These are phyloP conservation scores for Hucho hucho DNA, from an alignment of 2,113 vertebrate genomes.

Conservation along the genomic window DNA sequence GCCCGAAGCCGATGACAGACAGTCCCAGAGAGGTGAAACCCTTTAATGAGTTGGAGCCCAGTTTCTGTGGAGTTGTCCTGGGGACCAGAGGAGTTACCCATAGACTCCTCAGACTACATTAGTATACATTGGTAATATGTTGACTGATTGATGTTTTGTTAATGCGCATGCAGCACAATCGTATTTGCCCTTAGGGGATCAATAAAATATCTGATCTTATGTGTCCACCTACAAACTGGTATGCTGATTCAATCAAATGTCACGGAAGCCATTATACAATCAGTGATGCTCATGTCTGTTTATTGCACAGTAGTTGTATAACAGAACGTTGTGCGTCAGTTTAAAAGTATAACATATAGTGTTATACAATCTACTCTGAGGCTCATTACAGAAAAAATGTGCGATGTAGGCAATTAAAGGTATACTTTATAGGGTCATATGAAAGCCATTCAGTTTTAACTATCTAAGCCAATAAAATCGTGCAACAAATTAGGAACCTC, in stretches of 20 bases:
- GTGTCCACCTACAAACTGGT: not conserved
- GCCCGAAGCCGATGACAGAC: conserved; percentile 19
- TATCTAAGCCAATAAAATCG: conserved; percentile 36
- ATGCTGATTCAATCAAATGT: not conserved
- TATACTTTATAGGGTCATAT: conserved; percentile 18
- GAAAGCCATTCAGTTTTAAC: conserved; percentile 26
- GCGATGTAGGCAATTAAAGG: conserved; percentile 27
- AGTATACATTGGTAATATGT: not conserved
- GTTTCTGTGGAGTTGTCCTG: not conserved
- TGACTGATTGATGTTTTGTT: too few species aligned
- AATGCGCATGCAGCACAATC: too few species aligned
- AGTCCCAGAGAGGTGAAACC: conserved; percentile 19
- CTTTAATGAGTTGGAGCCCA: not conserved
- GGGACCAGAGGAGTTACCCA: not conserved
- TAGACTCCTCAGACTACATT: not conserved
- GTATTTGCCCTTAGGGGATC: too few species aligned
- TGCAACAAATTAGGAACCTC: conserved; percentile 38
- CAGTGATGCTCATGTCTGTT: not conserved
- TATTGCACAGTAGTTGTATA: not conserved
- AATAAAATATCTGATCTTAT: not conserved
- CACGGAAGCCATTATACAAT: not conserved
- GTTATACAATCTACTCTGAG: not conserved
- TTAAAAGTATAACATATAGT: not conserved
- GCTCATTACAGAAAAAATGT: conserved; percentile 5
- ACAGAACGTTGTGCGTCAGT: not conserved